phyloP scores from a whole-genome alignment of 1,140 invertebrate genomes.

The Heliconius eleuchia region DNA sequence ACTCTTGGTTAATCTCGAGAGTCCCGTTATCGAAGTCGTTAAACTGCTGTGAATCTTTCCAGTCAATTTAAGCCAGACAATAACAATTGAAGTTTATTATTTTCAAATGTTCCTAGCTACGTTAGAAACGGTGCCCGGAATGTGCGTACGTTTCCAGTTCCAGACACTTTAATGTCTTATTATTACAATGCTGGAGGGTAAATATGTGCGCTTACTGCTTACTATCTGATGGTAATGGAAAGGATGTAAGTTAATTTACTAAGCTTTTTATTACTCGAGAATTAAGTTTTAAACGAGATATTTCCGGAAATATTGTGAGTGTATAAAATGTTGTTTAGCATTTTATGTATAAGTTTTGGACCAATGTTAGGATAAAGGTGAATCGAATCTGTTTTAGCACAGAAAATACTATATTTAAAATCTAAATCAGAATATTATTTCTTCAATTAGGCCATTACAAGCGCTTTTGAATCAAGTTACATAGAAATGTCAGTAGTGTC shows the following conservation, averaged over 20 bases:
- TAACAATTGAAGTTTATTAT: conserved; percentile 25
- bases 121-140: conserved; percentile 11
- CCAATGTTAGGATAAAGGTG: too few species aligned
- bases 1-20: neutral
- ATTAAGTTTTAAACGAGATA: neutral
- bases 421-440: too few species aligned
- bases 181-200: neutral
- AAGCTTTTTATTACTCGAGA: neutral
- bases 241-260: neutral
- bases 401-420: too few species aligned
- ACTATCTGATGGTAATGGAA: neutral
- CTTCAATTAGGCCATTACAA: too few species aligned
- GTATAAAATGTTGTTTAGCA: too few species aligned
- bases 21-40: conserved; percentile 10
- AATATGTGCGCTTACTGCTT: neutral
- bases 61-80: conserved; percentile 18
- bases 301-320: neutral
- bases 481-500: too few species aligned
- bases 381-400: too few species aligned
- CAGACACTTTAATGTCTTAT: conserved; percentile 17
- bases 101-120: conserved; percentile 11
- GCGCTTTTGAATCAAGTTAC: too few species aligned
- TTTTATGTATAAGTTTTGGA: too few species aligned
- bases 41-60: conserved; percentile 20
- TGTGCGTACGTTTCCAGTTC: conserved; percentile 25